These are phyloP conservation scores for Pelodiscus sinensis DNA, from an alignment of 2,113 vertebrate genomes.

Conservation along the genomic window DNA sequence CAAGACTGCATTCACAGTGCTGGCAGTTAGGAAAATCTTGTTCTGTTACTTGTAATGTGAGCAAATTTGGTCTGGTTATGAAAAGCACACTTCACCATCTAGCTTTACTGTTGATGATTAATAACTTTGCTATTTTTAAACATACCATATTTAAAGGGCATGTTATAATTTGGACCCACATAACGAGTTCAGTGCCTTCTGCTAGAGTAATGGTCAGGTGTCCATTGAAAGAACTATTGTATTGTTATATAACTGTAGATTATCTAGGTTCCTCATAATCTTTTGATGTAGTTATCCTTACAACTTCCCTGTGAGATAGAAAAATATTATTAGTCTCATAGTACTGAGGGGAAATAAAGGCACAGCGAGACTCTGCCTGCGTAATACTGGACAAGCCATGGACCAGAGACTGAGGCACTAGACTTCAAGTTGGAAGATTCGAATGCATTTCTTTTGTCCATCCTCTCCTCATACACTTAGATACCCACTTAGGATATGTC, in stretches of 20 bases:
- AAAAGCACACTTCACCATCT: neutral
- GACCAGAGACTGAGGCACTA: neutral
- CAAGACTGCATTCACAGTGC: neutral
- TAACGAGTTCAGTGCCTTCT: neutral
- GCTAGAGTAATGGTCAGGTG: neutral
- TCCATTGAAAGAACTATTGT: neutral
- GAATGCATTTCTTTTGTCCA: neutral
- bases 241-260: neutral
- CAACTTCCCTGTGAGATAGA: neutral
- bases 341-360: neutral
- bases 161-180: neutral
- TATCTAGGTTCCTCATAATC: neutral
- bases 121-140: neutral
- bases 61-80: neutral
- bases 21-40: neutral
- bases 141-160: neutral
- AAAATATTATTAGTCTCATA: neutral
- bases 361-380: neutral
- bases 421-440: neutral
- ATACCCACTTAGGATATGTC: neutral
- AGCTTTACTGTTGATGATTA: conserved; percentile 2
- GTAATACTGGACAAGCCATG: neutral
- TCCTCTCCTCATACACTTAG: neutral
- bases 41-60: conserved; percentile 12
- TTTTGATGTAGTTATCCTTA: neutral